Evolutionary conservation across 2,888 invertebrate genomes (phyloP).

Genomic region (Perizoma flavofasciatum): DNA sequence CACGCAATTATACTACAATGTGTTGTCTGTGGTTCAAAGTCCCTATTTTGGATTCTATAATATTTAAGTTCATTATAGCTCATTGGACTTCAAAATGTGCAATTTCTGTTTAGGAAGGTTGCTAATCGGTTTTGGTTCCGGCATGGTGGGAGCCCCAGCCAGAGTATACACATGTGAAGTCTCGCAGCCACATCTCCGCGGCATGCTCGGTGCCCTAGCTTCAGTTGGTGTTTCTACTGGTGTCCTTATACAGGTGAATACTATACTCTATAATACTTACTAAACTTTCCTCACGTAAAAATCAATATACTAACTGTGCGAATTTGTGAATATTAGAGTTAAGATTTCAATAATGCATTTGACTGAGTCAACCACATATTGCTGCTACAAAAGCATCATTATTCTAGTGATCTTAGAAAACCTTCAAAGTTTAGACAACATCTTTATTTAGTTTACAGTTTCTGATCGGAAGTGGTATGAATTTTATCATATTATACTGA

Average conservation of each 20-base stretch:
- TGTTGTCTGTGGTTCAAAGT: background rate
- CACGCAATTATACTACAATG: background rate
- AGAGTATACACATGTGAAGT: slow-evolving; percentile 88
- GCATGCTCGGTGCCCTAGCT: slow-evolving; percentile 88
- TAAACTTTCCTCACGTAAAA: background rate
- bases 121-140: slow-evolving; percentile 87
- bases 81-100: background rate
- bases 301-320: too few relatives aligned
- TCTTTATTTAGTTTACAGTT: background rate
- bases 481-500: too few relatives aligned
- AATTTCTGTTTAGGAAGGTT: slow-evolving; percentile 73
- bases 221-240: slow-evolving; percentile 90
- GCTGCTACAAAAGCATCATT: background rate
- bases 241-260: slow-evolving; percentile 81
- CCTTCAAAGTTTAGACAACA: background rate
- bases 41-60: too few relatives aligned
- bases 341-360: background rate
- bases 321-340: background rate
- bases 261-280: slow-evolving; percentile 3
- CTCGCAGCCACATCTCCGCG: slow-evolving; percentile 89
- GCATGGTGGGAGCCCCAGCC: slow-evolving; percentile 89
- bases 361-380: background rate
- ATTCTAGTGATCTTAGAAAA: background rate
- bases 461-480: too few relatives aligned
- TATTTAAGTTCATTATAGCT: too few relatives aligned